These are phyloP conservation scores for Varecia variegata DNA, from an alignment of 2,797 vertebrate species.

Conservation along the genomic window DNA sequence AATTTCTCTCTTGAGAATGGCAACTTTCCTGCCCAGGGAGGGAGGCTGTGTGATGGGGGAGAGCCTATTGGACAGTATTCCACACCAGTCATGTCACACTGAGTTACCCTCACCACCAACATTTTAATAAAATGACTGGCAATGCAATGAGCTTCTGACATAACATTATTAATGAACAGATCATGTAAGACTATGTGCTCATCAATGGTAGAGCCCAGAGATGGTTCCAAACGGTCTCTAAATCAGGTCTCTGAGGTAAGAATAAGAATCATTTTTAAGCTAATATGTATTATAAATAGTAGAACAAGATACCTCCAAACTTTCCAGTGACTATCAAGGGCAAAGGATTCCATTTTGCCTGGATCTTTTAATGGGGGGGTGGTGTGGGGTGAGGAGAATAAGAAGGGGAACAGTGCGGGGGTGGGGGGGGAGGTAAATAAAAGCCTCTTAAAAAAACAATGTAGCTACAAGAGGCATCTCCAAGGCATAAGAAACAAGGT, in stretches of 20 bases:
- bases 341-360: not conserved
- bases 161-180: not conserved
- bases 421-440: not conserved
- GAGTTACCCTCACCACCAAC: not conserved
- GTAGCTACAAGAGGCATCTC: not conserved
- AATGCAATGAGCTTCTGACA: not conserved
- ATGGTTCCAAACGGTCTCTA: not conserved
- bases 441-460: not conserved
- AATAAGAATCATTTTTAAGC: not conserved
- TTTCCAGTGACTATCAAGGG: not conserved
- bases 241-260: not conserved
- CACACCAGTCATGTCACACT: not conserved
- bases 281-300: not conserved
- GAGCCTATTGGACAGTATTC: not conserved
- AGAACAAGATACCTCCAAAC: not conserved
- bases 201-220: not conserved
- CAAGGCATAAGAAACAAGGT: not conserved
- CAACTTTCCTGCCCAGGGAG: not conserved
- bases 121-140: not conserved
- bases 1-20: not conserved
- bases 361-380: not conserved
- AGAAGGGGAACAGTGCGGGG: not conserved
- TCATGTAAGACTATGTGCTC: not conserved
- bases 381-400: not conserved
- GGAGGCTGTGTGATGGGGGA: no score